phyloP scores from a whole-genome alignment of 1,140 invertebrate genomes.

The Parapsyche elsis region DNA sequence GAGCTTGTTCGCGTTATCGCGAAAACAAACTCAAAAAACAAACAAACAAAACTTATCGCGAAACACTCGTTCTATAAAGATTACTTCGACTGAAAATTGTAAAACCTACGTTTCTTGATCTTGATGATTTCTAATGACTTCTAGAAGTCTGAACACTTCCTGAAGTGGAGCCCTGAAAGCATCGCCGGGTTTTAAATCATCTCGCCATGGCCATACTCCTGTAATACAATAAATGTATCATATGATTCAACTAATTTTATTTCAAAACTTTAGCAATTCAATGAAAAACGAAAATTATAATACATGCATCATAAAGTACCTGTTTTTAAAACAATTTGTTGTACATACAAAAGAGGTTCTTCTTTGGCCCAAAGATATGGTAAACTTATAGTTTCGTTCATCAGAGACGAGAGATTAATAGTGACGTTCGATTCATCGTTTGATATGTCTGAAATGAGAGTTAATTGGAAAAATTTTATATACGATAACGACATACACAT shows the following conservation, averaged over 20 bases:
- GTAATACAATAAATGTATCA: not conserved
- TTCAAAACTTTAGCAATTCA: not conserved
- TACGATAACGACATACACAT: not conserved
- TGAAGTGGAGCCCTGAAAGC: slow-evolving; percentile 88
- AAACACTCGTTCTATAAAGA: too few relatives aligned
- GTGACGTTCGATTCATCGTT: slow-evolving; percentile 44
- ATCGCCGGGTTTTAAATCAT: slow-evolving; percentile 83
- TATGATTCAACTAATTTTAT: not conserved
- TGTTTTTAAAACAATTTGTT: slow-evolving; percentile 78
- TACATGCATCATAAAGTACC: slow-evolving; percentile 57
- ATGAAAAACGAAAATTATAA: not conserved
- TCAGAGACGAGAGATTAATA: slow-evolving; percentile 59
- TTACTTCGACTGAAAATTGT: slow-evolving; percentile 9
- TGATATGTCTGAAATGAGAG: slow-evolving; percentile 39
- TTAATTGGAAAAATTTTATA: not conserved
- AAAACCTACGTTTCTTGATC: slow-evolving; percentile 76
- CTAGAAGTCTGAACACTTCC: slow-evolving; percentile 87
- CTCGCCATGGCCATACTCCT: slow-evolving; percentile 88
- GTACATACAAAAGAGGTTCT: slow-evolving; percentile 81
- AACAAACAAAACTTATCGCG: too few relatives aligned
- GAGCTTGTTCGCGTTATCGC: too few relatives aligned
- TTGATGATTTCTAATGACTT: slow-evolving; percentile 87
- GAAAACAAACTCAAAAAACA: too few relatives aligned
- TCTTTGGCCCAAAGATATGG: slow-evolving; percentile 70
- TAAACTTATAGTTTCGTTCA: slow-evolving; percentile 66